A percentile compares a stretch with the other conserved stretches of the same genome.
Conservation (phyloP, 2,888 invertebrate genomes). For the Dicranocentrus wangi region DNA sequence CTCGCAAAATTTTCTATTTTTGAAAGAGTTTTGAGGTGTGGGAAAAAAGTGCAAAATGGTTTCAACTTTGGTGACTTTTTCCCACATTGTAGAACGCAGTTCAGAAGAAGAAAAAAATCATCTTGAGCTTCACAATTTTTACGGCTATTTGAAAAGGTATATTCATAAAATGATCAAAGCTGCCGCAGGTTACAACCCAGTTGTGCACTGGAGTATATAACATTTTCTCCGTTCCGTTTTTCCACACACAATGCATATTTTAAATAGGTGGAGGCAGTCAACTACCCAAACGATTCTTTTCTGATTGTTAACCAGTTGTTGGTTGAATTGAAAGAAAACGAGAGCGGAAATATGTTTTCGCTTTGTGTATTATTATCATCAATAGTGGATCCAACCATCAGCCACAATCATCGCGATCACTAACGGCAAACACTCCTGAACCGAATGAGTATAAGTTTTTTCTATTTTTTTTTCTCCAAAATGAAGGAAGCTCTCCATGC, state of each 20-base stretch:
- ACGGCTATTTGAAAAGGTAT: no score
- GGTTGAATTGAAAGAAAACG: constrained; percentile 50
- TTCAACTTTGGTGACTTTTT: not conserved
- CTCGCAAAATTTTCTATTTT: not conserved
- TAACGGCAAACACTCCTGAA: constrained; percentile 27
- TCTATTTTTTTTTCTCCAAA: not conserved
- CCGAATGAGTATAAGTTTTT: not conserved
- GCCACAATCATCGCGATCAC: constrained; percentile 35
- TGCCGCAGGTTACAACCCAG: constrained; percentile 27
- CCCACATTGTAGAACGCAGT: no score
- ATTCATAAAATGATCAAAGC: constrained; percentile 41
- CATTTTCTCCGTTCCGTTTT: not conserved
- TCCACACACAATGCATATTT: no score
- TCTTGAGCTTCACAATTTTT: no score
- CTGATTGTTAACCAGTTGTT: constrained; percentile 36
- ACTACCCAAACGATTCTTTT: not conserved
- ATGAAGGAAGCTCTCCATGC: not conserved
- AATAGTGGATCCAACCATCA: constrained; percentile 1
- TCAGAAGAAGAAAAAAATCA: no score
- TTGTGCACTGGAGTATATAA: not conserved
- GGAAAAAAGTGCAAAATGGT: no score
- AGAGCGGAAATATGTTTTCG: constrained; percentile 50
- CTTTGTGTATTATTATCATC: constrained; percentile 35
- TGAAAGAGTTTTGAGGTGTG: no score
- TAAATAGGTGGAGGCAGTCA: no score